Evolutionary conservation across 2,888 invertebrate species (phyloP).

Genomic region (Caenorhabditis drosophilae): DNA sequence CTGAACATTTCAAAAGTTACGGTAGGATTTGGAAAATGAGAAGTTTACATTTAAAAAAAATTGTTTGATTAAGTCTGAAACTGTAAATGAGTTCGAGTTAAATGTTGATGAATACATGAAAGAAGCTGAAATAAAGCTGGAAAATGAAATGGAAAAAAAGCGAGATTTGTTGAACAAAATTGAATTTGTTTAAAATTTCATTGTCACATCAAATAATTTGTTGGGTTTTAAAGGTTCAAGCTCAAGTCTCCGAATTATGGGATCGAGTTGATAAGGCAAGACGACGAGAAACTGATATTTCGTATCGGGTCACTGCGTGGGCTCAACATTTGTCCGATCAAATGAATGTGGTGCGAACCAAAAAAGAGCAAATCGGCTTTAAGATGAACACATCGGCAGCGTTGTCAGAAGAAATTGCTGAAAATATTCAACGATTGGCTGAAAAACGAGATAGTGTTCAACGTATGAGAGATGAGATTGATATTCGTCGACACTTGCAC

Average conservation of each 20-base stretch:
- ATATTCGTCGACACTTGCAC: slow-evolving; percentile 23
- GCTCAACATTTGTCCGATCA: slow-evolving; percentile 28
- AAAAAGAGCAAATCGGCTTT: slow-evolving; percentile 20
- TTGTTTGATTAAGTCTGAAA: slow-evolving; percentile 22
- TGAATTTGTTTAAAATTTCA: neutral
- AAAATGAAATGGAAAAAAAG: slow-evolving; percentile 22
- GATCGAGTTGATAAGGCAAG: slow-evolving; percentile 40
- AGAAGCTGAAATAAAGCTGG: slow-evolving; percentile 14
- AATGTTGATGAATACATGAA: slow-evolving; percentile 22
- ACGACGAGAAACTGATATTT: slow-evolving; percentile 28
- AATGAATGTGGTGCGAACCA: slow-evolving; percentile 23
- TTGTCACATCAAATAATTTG: too few relatives aligned
- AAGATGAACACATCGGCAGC: slow-evolving; percentile 25
- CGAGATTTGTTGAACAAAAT: slow-evolving; percentile 9
- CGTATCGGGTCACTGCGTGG: slow-evolving; percentile 25
- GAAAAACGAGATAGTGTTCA: slow-evolving; percentile 23
- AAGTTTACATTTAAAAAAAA: too few relatives aligned
- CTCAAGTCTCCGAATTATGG: slow-evolving; percentile 31
- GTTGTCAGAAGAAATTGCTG: slow-evolving; percentile 23
- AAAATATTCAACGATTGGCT: slow-evolving; percentile 19
- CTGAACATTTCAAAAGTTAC: neutral
- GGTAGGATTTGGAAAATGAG: neutral
- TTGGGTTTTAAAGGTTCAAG: slow-evolving; percentile 13
- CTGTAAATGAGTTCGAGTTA: slow-evolving; percentile 24
- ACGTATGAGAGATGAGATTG: slow-evolving; percentile 28